Conservation (phyloP, 1,140 invertebrate species). For the Pseudomyrmex sp. region DNA sequence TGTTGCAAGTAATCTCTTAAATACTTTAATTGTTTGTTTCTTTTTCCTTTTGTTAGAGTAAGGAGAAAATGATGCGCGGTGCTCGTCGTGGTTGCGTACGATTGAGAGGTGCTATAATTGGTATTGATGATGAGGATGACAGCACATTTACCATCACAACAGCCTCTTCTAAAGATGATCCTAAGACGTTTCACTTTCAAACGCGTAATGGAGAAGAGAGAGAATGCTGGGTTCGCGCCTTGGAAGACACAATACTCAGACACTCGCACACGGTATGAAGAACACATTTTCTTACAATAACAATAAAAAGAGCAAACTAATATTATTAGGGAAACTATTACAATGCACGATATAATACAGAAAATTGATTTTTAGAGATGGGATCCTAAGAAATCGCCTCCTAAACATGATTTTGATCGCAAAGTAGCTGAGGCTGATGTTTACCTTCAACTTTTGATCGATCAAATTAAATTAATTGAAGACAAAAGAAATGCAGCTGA, state of each 20-base stretch:
- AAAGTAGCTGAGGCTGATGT: slow-evolving; percentile 97
- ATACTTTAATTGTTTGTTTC: background rate
- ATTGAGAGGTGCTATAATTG: slow-evolving; percentile 97
- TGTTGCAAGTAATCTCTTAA: background rate
- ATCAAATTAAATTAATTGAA: slow-evolving; percentile 92
- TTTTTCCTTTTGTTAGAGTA: slow-evolving; percentile 89
- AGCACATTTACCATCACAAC: slow-evolving; percentile 99
- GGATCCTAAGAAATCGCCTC: slow-evolving; percentile 87
- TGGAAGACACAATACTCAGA: slow-evolving; percentile 97
- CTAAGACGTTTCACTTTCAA: slow-evolving; percentile 99
- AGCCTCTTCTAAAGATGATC: slow-evolving; percentile 88
- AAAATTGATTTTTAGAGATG: slow-evolving; percentile 82
- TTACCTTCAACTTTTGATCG: slow-evolving; percentile 98
- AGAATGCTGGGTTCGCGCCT: slow-evolving; percentile 96
- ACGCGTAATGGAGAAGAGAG: slow-evolving; percentile 96
- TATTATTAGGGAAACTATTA: background rate
- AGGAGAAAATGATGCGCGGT: slow-evolving; percentile 99
- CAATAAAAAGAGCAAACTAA: too few species aligned
- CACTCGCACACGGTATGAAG: slow-evolving; percentile 88
- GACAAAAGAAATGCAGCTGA: slow-evolving; percentile 73
- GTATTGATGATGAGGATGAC: slow-evolving; percentile 99
- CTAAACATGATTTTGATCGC: slow-evolving; percentile 93
- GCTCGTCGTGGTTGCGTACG: slow-evolving; percentile 98
- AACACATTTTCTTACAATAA: background rate
- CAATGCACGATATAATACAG: background rate